These are phyloP conservation scores for Drosophila limbata DNA, from an alignment of 2,888 invertebrate genomes.

Conservation along the genomic window DNA sequence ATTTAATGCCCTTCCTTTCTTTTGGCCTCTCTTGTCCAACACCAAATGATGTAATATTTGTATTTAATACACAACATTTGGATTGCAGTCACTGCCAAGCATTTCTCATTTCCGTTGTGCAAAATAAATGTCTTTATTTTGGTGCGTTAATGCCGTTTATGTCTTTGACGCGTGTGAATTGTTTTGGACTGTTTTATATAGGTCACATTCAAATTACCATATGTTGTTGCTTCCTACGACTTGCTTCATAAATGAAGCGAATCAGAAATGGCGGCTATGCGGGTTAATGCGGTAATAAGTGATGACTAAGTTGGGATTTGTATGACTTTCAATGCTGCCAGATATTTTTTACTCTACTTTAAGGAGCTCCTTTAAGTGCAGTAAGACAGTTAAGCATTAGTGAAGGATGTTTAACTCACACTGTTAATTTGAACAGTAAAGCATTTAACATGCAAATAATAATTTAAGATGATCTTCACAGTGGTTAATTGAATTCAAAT, in stretches of 20 bases:
- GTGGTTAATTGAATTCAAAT: conserved; percentile 3
- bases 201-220: conserved; percentile 62
- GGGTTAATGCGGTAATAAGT: conserved; percentile 16
- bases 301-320: conserved; percentile 6
- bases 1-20: conserved; percentile 57
- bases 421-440: conserved; percentile 1
- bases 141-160: conserved; percentile 43
- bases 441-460: background rate
- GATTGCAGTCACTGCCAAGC: conserved; percentile 45
- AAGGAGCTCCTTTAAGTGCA: background rate
- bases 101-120: conserved; percentile 67
- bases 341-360: background rate
- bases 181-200: conserved; percentile 41
- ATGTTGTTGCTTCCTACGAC: conserved; percentile 14
- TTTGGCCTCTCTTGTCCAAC: conserved; percentile 53
- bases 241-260: conserved; percentile 12
- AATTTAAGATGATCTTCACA: background rate
- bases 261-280: conserved; percentile 18
- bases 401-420: background rate
- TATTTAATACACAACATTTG: conserved; percentile 30
- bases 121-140: conserved; percentile 61
- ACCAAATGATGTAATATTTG: conserved; percentile 65
- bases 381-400: background rate
- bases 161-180: conserved; percentile 66
- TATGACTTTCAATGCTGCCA: background rate